A percentile compares a stretch with the other conserved stretches of the same genome.
Conservation (phyloP, 2,888 invertebrate species). For the Xiphydria camelus region DNA sequence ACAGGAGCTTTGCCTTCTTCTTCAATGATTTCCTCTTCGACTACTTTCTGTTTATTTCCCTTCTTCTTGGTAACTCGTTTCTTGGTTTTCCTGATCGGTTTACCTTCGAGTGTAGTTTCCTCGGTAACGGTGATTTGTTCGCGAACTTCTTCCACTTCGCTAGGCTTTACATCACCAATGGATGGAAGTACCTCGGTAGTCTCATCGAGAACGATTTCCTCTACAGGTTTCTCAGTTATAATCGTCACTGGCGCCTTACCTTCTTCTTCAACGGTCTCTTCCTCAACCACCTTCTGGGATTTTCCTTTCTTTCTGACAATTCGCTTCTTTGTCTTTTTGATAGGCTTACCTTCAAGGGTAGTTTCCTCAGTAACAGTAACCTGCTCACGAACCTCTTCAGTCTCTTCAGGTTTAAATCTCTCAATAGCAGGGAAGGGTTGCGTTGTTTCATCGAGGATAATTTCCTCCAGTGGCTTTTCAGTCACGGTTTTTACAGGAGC, state of each 20-base stretch:
- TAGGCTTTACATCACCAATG: conserved; percentile 16
- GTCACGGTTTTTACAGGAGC: conserved; percentile 51
- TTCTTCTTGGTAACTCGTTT: conserved; percentile 48
- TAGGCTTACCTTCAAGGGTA: conserved; percentile 14
- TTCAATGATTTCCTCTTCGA: conserved; percentile 41
- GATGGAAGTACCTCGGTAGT: conserved; percentile 21
- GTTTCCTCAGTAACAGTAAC: conserved; percentile 19
- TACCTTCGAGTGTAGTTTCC: conserved; percentile 38
- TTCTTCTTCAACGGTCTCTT: conserved; percentile 53
- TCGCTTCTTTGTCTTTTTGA: conserved; percentile 48
- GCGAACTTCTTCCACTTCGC: conserved; percentile 24
- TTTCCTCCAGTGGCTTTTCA: conserved; percentile 33
- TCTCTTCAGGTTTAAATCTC: conserved; percentile 17
- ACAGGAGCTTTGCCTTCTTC: conserved; percentile 44
- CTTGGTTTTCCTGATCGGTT: conserved; percentile 43
- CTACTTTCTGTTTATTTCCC: conserved; percentile 36
- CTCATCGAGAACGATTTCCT: conserved; percentile 40
- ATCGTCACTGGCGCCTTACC: conserved; percentile 54
- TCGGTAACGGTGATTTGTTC: conserved; percentile 32
- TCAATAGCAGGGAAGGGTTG: conserved; percentile 27
- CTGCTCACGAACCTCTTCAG: conserved; percentile 27
- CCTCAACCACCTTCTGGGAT: conserved; percentile 58
- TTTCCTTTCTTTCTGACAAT: conserved; percentile 56
- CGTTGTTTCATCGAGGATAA: conserved; percentile 6
- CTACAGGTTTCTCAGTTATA: conserved; percentile 49